phyloP scores from a whole-genome alignment of 2,797 vertebrate genomes.

The Columba guinea region DNA sequence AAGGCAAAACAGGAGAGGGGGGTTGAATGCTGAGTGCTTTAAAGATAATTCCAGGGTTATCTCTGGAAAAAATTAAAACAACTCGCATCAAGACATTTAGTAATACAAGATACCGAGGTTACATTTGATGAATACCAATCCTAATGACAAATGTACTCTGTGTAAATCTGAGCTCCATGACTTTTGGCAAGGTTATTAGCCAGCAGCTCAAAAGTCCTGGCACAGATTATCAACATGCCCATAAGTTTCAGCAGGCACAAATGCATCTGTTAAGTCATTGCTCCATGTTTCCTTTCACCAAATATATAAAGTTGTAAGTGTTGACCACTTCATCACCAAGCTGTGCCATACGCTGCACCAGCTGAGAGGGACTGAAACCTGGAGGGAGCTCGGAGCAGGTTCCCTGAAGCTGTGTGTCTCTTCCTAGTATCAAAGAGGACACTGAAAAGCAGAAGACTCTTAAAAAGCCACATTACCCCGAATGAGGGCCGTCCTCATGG shows the following conservation, averaged over 20 bases:
- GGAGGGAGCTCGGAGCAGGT: not conserved
- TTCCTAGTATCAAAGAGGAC: not conserved
- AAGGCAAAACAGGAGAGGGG: not conserved
- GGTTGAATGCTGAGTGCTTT: conserved; percentile 20
- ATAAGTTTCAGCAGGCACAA: conserved; percentile 59
- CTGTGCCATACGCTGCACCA: not conserved
- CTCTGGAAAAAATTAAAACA: conserved; percentile 58
- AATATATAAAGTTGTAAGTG: not conserved
- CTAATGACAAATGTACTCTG: conserved; percentile 60
- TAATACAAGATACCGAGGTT: conserved; percentile 67
- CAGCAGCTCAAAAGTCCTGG: conserved; percentile 59
- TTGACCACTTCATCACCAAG: not conserved
- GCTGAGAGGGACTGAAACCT: not conserved
- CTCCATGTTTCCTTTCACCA: not conserved
- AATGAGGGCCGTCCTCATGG: not conserved
- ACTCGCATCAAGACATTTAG: conserved; percentile 14
- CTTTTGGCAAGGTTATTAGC: conserved; percentile 58
- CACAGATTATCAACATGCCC: not conserved
- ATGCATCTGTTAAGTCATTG: conserved; percentile 49
- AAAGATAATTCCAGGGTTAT: conserved; percentile 58
- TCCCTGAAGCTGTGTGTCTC: not conserved
- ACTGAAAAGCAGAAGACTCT: not conserved
- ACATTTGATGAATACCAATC: conserved; percentile 72
- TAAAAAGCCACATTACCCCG: not conserved
- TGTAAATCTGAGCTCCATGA: conserved; percentile 62